Conservation (phyloP, 1,140 invertebrate genomes). For the Oncopodura yosiiana region DNA sequence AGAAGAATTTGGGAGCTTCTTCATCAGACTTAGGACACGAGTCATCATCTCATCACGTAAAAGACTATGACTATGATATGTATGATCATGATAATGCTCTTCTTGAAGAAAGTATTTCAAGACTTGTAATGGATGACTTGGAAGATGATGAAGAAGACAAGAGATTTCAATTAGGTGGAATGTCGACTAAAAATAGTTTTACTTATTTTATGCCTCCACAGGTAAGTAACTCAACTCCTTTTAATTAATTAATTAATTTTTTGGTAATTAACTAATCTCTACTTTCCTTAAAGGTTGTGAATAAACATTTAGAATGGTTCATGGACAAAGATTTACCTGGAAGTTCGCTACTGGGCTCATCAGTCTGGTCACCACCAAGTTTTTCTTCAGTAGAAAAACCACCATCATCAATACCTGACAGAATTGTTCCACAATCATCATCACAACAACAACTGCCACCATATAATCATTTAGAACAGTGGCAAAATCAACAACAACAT, state of each 20-base stretch:
- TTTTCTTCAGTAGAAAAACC: neutral
- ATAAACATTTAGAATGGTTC: conserved; percentile 26
- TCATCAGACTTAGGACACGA: no score
- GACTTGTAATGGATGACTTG: conserved; percentile 27
- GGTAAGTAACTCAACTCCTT: conserved; percentile 3
- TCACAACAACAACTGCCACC: no score
- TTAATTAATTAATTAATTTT: conserved; percentile 1
- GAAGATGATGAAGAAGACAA: conserved; percentile 22
- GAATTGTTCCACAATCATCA: no score
- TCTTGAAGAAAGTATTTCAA: conserved; percentile 33
- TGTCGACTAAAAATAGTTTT: conserved; percentile 11
- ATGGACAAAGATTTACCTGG: conserved; percentile 25
- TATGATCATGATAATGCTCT: conserved; percentile 29
- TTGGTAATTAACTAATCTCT: neutral
- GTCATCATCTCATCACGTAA: no score
- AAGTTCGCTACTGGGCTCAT: conserved; percentile 29
- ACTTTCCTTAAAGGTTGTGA: conserved; percentile 30
- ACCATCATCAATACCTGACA: no score
- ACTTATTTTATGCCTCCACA: conserved; percentile 30
- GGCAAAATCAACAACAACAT: no score
- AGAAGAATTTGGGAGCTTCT: no score
- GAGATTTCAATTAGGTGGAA: conserved; percentile 12
- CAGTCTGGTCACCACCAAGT: conserved; percentile 30
- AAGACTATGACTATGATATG: conserved; percentile 22
- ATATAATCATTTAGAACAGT: no score